Percentiles rank a stretch among this genome's conserved stretches.
Evolutionary conservation across 2,113 vertebrate species (phyloP).

Genomic region (Geococcyx californianus): DNA sequence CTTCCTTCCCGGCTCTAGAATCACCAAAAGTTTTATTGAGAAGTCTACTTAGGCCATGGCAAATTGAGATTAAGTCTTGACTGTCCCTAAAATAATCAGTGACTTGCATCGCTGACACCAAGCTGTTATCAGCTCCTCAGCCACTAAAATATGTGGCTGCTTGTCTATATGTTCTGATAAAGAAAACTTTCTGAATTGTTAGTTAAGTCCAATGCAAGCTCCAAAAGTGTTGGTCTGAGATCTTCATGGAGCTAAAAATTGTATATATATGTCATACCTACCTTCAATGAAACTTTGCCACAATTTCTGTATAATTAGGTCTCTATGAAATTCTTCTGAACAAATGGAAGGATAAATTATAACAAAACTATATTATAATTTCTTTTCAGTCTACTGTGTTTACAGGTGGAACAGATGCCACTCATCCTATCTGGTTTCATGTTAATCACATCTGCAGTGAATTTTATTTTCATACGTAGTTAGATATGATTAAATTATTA

Average conservation of each 20-base stretch:
- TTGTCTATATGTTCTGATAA: neutral
- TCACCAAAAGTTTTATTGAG: neutral
- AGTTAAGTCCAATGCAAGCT: neutral
- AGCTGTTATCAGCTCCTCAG: neutral
- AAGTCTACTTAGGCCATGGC: neutral
- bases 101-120: neutral
- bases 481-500: neutral
- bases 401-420: neutral
- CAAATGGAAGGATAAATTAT: neutral
- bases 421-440: neutral
- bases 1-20: neutral
- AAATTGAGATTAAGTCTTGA: neutral
- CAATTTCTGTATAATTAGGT: neutral
- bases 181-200: neutral
- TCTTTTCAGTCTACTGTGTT: neutral
- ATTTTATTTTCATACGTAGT: neutral
- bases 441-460: neutral
- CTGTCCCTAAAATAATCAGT: neutral
- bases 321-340: neutral
- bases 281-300: neutral
- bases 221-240: neutral
- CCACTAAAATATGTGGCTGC: neutral
- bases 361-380: neutral
- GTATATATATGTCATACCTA: neutral
- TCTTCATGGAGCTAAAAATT: neutral